These are phyloP conservation scores for Dromiciops gliroides DNA, from an alignment of 2,113 vertebrate species.

Conservation along the genomic window DNA sequence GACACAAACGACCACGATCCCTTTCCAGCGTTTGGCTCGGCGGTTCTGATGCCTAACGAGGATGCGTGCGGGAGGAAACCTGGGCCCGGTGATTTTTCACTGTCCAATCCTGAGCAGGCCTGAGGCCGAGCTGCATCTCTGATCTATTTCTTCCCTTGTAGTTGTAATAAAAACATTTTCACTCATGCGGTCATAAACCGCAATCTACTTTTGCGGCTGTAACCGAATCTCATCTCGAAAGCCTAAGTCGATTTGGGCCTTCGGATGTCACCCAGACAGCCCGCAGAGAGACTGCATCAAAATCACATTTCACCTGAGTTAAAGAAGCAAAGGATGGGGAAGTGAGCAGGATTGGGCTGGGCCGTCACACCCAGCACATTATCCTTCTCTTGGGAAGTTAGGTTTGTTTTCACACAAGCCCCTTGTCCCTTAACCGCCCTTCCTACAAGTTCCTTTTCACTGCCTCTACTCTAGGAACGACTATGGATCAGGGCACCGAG, in stretches of 20 bases:
- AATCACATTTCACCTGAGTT: slow-evolving; percentile 57
- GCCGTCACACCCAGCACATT: neutral
- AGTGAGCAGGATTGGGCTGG: neutral
- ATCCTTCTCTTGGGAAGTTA: too few relatives aligned
- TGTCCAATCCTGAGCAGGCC: rapidly evolving
- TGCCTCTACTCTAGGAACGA: neutral
- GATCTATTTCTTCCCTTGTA: neutral
- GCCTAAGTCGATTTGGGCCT: slow-evolving; percentile 60
- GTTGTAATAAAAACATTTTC: slow-evolving; percentile 47
- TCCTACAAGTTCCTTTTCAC: neutral
- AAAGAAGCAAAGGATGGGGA: slow-evolving; percentile 28
- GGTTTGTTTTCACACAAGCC: neutral
- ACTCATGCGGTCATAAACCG: slow-evolving; percentile 43
- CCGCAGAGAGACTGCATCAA: slow-evolving; percentile 59
- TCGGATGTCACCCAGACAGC: slow-evolving; percentile 17
- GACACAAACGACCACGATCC: rapidly evolving
- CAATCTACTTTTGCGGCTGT: slow-evolving; percentile 57
- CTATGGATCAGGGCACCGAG: neutral
- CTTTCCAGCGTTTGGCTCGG: rapidly evolving
- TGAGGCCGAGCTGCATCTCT: rapidly evolving
- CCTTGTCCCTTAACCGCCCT: too few relatives aligned
- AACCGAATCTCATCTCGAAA: slow-evolving; percentile 60
- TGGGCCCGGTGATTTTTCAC: rapidly evolving
- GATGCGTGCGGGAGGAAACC: rapidly evolving
- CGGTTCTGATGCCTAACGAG: neutral